Base-by-base conservation (phyloP, 2,113 vertebrate genomes). In the Serilophus lunatus region DNA sequence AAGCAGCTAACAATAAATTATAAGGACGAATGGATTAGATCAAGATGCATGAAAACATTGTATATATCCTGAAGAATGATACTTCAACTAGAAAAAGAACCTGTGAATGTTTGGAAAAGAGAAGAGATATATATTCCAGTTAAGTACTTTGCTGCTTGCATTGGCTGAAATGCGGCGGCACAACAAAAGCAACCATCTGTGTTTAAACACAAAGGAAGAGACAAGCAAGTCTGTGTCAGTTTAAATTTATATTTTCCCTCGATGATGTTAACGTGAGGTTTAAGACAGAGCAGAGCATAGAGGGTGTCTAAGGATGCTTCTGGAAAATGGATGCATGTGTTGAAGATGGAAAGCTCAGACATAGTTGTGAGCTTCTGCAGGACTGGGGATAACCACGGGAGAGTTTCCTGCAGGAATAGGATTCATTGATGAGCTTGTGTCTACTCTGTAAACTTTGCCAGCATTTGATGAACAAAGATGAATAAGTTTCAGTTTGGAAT, bases 161-260 rank as follows among this genome's bases (percentile, higher is more conserved):
- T 83, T 81, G 95, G 68, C 82, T 95, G 85, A 90, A 85, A 77
- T 35, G 82, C 1, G 4, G 59, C 26, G 5, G 82, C 92, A 94
- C 71, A 93, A 96, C 87, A 92, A 93, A 96, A 96, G 85, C 93
- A 94, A 79, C 96, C 93, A 94, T 92, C 96, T 93, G 86, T 93
- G 79, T 92, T 95, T 93, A 93, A 96, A 88, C 82, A 90, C 86
- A 88, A 83, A 96, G 88, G 85, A 88, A 96, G 90, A 86, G 80
- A 92, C 82, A 79, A 93, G 92, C 40, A 94, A 96, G 69, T 84
- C 90, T 94, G 53, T 78, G 88, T 92, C 86, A 84, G 86, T 93
- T 96, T 75, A 83, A 92, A 81, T 90, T 92, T 93, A 61, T 93
- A 86, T 90, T 93, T 94, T 68, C 90, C 51, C 50, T 69, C 3